Percentiles rank a stretch among this genome's conserved stretches.
Evolutionary conservation across 2,113 vertebrate species (phyloP).

Genomic region (Epinephelus cyanopodus): DNA sequence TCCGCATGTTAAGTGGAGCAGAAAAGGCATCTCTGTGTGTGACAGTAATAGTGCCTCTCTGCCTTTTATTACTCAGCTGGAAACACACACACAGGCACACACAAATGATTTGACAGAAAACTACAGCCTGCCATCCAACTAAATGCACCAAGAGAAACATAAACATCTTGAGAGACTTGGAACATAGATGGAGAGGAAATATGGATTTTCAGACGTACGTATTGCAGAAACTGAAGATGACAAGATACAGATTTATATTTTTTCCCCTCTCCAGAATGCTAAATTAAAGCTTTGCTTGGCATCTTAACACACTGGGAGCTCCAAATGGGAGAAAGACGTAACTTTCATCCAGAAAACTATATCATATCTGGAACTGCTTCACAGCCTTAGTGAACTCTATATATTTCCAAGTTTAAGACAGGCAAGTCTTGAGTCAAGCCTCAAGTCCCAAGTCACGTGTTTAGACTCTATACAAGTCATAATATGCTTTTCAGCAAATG

Average conservation of each 20-base stretch:
- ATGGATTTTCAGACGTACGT: background rate
- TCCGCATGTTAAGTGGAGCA: constrained; percentile 60
- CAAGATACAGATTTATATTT: background rate
- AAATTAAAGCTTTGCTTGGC: background rate
- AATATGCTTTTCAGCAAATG: too few species aligned
- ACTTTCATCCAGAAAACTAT: background rate
- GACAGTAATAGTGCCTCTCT: constrained; percentile 50
- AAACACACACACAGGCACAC: constrained; percentile 1
- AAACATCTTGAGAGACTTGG: background rate
- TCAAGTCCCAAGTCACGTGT: too few species aligned
- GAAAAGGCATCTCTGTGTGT: constrained; percentile 48
- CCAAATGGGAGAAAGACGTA: background rate
- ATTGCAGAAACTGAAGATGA: background rate
- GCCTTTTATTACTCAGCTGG: constrained; percentile 47
- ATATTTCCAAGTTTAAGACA: too few species aligned
- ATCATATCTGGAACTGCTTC: background rate
- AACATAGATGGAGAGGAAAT: background rate
- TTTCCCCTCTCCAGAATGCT: background rate
- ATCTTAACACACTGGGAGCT: background rate
- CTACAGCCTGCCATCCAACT: constrained; percentile 4
- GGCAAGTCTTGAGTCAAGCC: too few species aligned
- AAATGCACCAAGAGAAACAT: constrained; percentile 7
- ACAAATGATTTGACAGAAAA: constrained; percentile 41
- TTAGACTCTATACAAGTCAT: too few species aligned
- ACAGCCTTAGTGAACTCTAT: background rate